A percentile compares a stretch with the other conserved stretches of the same genome.
These are phyloP conservation scores for Turnix velox DNA, from an alignment of 2,113 vertebrate species.

Conservation along the genomic window DNA sequence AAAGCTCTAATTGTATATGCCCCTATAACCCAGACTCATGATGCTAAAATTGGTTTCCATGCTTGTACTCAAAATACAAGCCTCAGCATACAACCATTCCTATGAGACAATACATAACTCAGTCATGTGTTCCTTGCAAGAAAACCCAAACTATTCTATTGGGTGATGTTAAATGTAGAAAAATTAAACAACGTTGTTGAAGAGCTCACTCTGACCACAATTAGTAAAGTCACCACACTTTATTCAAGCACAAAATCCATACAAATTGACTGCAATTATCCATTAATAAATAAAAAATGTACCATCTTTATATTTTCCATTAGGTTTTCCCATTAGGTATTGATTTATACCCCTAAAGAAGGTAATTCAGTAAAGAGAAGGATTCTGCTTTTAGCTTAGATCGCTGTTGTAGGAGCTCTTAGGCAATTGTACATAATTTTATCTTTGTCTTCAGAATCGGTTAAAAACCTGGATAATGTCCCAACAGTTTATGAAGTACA, in stretches of 20 bases:
- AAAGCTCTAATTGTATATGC: not conserved
- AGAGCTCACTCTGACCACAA: not conserved
- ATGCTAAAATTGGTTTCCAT: not conserved
- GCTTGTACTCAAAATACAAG: not conserved
- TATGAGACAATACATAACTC: not conserved
- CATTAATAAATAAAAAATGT: not conserved
- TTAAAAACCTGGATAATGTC: not conserved
- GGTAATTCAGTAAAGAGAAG: not conserved
- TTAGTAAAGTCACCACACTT: not conserved
- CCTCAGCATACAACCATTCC: not conserved
- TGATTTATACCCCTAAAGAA: not conserved
- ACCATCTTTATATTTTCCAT: not conserved
- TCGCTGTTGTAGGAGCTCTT: not conserved
- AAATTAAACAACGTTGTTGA: not conserved
- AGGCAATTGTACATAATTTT: not conserved
- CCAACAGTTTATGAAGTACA: not conserved
- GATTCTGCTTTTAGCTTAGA: not conserved
- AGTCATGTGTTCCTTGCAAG: not conserved
- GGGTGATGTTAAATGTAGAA: not conserved
- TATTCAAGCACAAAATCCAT: not conserved
- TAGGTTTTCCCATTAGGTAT: not conserved
- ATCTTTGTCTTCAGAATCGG: not conserved
- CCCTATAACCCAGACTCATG: not conserved
- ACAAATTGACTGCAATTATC: not conserved
- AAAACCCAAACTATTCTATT: not conserved